phyloP scores from a whole-genome alignment of 2,888 invertebrate species.

The Drosophila cracens region DNA sequence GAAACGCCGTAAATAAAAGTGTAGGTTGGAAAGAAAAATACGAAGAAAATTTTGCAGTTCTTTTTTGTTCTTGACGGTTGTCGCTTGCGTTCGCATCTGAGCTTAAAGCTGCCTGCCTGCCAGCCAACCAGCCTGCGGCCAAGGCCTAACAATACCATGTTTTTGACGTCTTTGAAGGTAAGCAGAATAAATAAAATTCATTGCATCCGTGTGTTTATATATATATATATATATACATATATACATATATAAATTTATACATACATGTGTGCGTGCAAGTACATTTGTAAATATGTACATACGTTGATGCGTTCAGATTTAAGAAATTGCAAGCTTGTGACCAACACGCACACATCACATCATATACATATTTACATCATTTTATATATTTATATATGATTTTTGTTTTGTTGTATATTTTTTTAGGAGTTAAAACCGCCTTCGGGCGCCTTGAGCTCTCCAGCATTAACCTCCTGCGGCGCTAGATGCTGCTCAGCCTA shows the following conservation, averaged over 20 bases:
- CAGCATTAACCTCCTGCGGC: no score
- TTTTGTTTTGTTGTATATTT: no score
- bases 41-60: conserved; percentile 46
- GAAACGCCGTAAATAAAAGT: conserved; percentile 63
- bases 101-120: conserved; percentile 48
- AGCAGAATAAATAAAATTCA: conserved; percentile 26
- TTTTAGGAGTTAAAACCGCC: no score
- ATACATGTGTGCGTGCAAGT: conserved; percentile 3
- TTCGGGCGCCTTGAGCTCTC: no score
- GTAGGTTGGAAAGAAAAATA: conserved; percentile 67
- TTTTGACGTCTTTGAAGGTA: conserved; percentile 26
- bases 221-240: conserved; percentile 1
- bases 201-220: conserved; percentile 36
- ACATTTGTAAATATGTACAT: conserved; percentile 11
- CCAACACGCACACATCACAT: no score
- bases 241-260: not conserved
- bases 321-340: no score
- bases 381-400: not conserved
- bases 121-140: conserved; percentile 32
- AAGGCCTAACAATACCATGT: conserved; percentile 11
- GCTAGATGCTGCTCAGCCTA: no score
- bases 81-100: conserved; percentile 47
- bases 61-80: conserved; percentile 46
- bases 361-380: no score
- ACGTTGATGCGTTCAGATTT: not conserved